These are phyloP conservation scores for Apotomis betuletana DNA, from an alignment of 2,888 invertebrate genomes.

Conservation along the genomic window DNA sequence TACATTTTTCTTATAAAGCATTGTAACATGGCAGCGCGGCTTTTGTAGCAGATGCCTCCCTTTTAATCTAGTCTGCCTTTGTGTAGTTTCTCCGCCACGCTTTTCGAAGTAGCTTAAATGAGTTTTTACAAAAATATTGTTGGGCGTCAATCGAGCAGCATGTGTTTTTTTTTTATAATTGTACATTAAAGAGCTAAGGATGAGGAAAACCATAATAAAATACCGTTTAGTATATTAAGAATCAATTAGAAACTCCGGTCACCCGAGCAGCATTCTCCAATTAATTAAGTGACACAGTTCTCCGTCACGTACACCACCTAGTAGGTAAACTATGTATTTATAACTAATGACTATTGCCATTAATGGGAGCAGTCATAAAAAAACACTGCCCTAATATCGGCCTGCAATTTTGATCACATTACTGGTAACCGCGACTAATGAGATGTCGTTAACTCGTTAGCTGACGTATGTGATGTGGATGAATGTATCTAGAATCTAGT, in stretches of 20 bases:
- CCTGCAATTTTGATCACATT: slow-evolving; percentile 57
- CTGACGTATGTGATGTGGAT: slow-evolving; percentile 54
- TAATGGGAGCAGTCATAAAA: slow-evolving; percentile 66
- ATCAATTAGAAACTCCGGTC: slow-evolving; percentile 61
- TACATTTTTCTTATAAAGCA: too few species aligned
- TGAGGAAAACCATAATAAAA: slow-evolving; percentile 64
- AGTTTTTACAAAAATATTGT: too few species aligned
- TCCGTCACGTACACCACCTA: slow-evolving; percentile 70
- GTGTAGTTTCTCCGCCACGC: too few species aligned
- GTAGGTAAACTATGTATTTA: slow-evolving; percentile 51
- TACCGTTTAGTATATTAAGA: slow-evolving; percentile 59
- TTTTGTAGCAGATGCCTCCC: too few species aligned
- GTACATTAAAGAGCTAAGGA: slow-evolving; percentile 35
- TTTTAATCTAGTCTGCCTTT: too few species aligned
- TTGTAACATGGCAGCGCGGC: too few species aligned
- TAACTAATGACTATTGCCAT: slow-evolving; percentile 54
- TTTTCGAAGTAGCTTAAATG: too few species aligned
- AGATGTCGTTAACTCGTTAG: slow-evolving; percentile 51
- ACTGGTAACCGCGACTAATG: slow-evolving; percentile 57
- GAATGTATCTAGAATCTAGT: slow-evolving; percentile 51
- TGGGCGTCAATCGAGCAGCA: too few species aligned
- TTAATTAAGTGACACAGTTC: slow-evolving; percentile 69
- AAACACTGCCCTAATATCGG: slow-evolving; percentile 63
- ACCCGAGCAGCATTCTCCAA: slow-evolving; percentile 50
- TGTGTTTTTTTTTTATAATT: too few species aligned